These are phyloP conservation scores for Coreius guichenoti DNA, from an alignment of 2,797 vertebrate species.

Conservation along the genomic window DNA sequence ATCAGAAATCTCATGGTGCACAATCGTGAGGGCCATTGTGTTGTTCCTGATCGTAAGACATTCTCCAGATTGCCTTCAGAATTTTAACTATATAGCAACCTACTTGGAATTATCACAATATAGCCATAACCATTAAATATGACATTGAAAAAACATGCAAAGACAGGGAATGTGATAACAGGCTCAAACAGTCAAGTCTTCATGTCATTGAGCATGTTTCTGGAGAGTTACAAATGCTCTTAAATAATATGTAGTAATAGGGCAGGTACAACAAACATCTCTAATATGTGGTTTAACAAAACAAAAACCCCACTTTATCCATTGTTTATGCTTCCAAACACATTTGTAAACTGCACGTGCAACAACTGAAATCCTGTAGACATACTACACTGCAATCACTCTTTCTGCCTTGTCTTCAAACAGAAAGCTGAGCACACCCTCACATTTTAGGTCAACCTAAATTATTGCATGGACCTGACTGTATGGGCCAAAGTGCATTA, in stretches of 20 bases:
- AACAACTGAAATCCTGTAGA: neutral
- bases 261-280: neutral
- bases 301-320: neutral
- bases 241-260: constrained; percentile 2
- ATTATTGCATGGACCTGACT: constrained; percentile 6
- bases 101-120: neutral
- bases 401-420: neutral
- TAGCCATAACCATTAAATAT: neutral
- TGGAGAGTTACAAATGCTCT: neutral
- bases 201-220: neutral
- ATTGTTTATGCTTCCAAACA: neutral
- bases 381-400: neutral
- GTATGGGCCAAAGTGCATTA: constrained; percentile 20
- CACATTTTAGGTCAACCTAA: neutral
- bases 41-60: neutral
- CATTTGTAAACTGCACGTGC: neutral
- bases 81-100: neutral
- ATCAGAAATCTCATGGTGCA: constrained; percentile 11
- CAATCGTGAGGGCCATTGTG: neutral
- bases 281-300: neutral
- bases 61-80: neutral
- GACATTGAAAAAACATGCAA: neutral
- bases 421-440: neutral
- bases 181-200: neutral
- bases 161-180: constrained; percentile 1